Conservation (phyloP, 2,888 invertebrate genomes). For the Leptopilina myrica region DNA sequence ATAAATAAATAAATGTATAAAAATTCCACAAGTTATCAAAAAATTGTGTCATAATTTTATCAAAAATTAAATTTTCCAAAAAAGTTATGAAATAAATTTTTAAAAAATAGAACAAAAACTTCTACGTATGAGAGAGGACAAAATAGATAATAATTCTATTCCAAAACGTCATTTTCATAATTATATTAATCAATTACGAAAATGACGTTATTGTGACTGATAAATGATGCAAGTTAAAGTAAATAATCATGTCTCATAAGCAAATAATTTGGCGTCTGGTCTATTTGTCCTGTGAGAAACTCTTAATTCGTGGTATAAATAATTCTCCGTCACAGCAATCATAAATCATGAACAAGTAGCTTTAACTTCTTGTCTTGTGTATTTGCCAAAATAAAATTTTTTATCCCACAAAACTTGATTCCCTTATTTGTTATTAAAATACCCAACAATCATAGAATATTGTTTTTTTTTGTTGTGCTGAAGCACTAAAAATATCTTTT, state of each 20-base stretch:
- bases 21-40: too few relatives aligned
- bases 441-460: too few relatives aligned
- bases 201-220: slow-evolving; percentile 6
- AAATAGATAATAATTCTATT: background rate
- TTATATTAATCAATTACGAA: background rate
- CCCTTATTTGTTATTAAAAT: too few relatives aligned
- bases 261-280: slow-evolving; percentile 24
- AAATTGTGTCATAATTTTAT: too few relatives aligned
- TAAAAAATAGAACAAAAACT: background rate
- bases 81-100: too few relatives aligned
- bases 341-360: slow-evolving; percentile 22
- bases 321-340: slow-evolving; percentile 2
- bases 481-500: too few relatives aligned
- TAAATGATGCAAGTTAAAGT: slow-evolving; percentile 29
- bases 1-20: too few relatives aligned
- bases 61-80: too few relatives aligned
- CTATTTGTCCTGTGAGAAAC: slow-evolving; percentile 22
- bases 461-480: too few relatives aligned
- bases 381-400: slow-evolving; percentile 23
- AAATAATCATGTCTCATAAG: slow-evolving; percentile 10
- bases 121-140: background rate
- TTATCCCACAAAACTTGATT: background rate
- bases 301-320: slow-evolving; percentile 33
- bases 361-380: background rate
- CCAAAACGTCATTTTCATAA: background rate